A percentile compares a stretch with the other conserved stretches of the same genome.
phyloP scores from a whole-genome alignment of 2,113 vertebrate genomes.

The Tylochromis polylepis region DNA sequence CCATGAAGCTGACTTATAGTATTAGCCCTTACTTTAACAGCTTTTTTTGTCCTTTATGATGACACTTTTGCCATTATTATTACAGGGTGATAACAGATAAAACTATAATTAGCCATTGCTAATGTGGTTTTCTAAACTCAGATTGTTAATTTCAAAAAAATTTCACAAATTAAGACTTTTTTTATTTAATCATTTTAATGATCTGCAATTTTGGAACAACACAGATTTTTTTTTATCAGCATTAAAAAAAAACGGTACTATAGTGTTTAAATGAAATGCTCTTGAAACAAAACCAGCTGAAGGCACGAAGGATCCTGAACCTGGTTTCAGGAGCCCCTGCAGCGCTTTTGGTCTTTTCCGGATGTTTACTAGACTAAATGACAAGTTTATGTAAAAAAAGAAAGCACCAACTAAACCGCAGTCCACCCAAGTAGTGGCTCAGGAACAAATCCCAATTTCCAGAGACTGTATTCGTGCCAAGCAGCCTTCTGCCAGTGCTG shows the following conservation, averaged over 20 bases:
- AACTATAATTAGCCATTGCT: neutral
- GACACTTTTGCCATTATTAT: neutral
- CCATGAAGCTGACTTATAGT: neutral
- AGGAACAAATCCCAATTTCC: slow-evolving; percentile 10
- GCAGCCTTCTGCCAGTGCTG: neutral
- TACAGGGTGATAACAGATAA: neutral
- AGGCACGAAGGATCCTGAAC: neutral
- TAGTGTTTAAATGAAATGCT: neutral
- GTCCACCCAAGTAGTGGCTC: slow-evolving; percentile 13
- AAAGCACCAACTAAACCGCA: slow-evolving; percentile 11
- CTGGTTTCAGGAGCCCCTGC: neutral
- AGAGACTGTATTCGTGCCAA: neutral
- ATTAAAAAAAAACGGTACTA: neutral
- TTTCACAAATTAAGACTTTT: neutral
- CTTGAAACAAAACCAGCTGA: neutral
- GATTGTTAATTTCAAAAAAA: neutral
- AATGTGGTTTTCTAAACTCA: neutral
- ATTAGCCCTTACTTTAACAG: neutral
- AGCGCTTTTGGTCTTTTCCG: neutral
- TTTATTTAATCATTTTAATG: neutral
- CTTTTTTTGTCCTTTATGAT: neutral
- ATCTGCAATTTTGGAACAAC: neutral
- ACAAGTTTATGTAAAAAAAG: slow-evolving; percentile 15
- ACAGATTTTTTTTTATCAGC: neutral
- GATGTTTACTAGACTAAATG: slow-evolving; percentile 22